Evolutionary conservation across 2,113 vertebrate genomes (phyloP).

Genomic region (Bubo bubo): DNA sequence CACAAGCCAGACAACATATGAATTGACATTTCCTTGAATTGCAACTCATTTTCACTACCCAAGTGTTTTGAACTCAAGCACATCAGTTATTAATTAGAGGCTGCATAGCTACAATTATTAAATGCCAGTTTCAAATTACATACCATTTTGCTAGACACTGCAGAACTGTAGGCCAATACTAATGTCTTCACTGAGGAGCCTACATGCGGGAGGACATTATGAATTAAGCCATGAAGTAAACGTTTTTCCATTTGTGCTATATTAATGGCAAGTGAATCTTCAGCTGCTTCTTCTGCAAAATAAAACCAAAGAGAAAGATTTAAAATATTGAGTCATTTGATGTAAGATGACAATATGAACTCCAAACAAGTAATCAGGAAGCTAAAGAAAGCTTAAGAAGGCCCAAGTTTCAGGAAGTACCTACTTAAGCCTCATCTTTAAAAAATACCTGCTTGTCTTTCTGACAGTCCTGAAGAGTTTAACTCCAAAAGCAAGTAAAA

Average conservation of each 20-base stretch:
- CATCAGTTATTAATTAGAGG: background rate
- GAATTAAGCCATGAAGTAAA: conserved; percentile 90
- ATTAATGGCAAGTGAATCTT: conserved; percentile 81
- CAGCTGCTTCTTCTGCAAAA: conserved; percentile 82
- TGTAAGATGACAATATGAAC: too few species aligned
- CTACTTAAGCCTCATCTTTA: background rate
- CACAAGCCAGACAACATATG: background rate
- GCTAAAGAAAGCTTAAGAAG: background rate
- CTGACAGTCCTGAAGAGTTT: background rate
- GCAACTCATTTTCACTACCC: background rate
- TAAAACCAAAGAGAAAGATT: background rate
- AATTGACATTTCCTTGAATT: background rate
- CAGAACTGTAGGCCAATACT: conserved; percentile 91
- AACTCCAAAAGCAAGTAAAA: background rate
- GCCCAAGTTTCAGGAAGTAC: background rate
- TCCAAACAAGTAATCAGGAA: background rate
- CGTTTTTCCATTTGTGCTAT: conserved; percentile 88
- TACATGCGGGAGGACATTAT: conserved; percentile 87
- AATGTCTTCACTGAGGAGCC: conserved; percentile 90
- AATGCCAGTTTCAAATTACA: background rate
- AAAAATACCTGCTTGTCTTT: background rate
- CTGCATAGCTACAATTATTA: background rate
- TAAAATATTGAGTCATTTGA: background rate
- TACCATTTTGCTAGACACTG: conserved; percentile 96
- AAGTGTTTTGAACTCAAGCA: background rate